Evolutionary conservation across 2,797 vertebrate genomes (phyloP).

Genomic region (Onychomys torridus): DNA sequence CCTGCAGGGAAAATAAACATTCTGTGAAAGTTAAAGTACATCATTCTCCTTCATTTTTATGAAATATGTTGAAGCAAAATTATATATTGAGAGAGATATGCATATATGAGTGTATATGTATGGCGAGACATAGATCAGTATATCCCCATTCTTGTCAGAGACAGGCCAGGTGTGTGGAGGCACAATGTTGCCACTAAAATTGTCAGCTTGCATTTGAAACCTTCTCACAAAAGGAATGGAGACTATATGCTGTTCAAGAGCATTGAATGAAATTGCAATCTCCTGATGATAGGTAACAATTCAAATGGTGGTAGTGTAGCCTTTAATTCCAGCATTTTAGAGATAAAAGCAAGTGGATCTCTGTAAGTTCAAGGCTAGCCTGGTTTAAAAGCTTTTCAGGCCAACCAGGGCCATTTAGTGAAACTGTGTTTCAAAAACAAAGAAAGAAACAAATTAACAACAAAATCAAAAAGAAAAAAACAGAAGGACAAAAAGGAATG

Average conservation of each 20-base stretch:
- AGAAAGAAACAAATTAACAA: background rate
- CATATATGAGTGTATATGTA: slow-evolving; percentile 45
- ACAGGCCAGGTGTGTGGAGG: background rate
- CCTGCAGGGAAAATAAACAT: slow-evolving; percentile 75
- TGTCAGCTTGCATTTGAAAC: background rate
- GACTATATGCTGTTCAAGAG: background rate
- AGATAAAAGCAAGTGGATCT: background rate
- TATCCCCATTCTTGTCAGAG: background rate
- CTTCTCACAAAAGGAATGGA: background rate
- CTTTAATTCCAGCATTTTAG: background rate
- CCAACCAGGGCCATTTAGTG: no score
- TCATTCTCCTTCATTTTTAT: slow-evolving; percentile 68
- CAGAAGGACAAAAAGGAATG: background rate
- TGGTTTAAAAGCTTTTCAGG: background rate
- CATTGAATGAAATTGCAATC: background rate
- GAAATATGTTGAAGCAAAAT: slow-evolving; percentile 66
- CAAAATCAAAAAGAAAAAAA: background rate
- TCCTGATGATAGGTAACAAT: background rate
- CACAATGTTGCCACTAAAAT: background rate
- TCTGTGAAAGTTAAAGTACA: slow-evolving; percentile 66
- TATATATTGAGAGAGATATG: background rate
- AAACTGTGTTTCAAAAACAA: background rate
- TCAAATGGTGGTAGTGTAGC: background rate
- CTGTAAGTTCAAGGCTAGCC: background rate
- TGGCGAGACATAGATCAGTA: slow-evolving; percentile 43